A percentile compares a stretch with the other conserved stretches of the same genome.
Conservation (phyloP, 2,888 invertebrate species). For the Hecatera dysodea region DNA sequence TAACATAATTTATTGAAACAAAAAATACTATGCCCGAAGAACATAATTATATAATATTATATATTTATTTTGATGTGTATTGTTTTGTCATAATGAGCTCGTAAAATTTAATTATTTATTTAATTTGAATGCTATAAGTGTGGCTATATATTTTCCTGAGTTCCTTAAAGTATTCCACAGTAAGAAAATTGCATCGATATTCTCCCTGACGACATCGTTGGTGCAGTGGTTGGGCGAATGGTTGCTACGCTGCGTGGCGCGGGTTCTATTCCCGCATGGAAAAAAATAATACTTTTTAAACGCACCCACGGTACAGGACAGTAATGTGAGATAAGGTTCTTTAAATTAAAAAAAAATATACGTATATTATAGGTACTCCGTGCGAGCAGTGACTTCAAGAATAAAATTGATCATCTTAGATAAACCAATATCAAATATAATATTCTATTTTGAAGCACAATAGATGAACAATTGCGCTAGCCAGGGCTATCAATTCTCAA, state of each 20-base stretch:
- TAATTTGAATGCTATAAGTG: neutral
- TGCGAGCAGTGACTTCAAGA: neutral
- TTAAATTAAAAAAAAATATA: too few relatives aligned
- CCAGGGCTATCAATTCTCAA: conserved; percentile 57
- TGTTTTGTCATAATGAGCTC: neutral
- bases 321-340: too few relatives aligned
- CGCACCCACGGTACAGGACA: too few relatives aligned
- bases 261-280: too few relatives aligned
- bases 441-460: conserved; percentile 32
- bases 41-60: too few relatives aligned
- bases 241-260: too few relatives aligned
- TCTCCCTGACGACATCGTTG: too few relatives aligned
- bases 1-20: neutral
- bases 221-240: too few relatives aligned
- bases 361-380: too few relatives aligned
- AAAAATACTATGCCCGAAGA: neutral
- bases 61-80: neutral
- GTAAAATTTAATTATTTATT: too few relatives aligned
- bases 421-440: conserved; percentile 10
- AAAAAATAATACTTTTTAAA: too few relatives aligned
- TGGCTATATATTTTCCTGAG: neutral
- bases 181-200: too few relatives aligned
- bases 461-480: conserved; percentile 40
- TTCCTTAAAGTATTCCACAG: neutral
- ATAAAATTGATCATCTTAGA: neutral